These are phyloP conservation scores for Lysandra coridon DNA, from an alignment of 2,888 invertebrate genomes.

Conservation along the genomic window DNA sequence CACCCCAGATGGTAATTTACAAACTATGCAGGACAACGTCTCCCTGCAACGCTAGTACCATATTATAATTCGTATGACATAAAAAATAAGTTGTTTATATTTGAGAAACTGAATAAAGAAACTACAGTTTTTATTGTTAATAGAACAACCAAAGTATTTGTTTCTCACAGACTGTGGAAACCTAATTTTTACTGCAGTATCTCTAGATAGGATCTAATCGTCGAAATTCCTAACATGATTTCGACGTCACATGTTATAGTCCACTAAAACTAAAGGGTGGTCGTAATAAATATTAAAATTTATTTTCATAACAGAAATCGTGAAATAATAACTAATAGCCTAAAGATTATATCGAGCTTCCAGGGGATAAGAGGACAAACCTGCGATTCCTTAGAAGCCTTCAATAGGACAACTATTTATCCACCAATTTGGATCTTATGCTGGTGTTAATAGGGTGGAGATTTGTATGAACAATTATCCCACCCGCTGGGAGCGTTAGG, in stretches of 20 bases:
- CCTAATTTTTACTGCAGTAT: neutral
- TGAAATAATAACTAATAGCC: constrained; percentile 46
- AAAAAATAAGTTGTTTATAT: too few species aligned
- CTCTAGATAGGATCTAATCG: neutral
- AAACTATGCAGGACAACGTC: too few species aligned
- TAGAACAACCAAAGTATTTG: neutral
- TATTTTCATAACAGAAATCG: constrained; percentile 37
- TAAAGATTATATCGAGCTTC: constrained; percentile 63
- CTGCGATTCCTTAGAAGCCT: constrained; percentile 67
- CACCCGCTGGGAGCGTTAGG: constrained; percentile 76
- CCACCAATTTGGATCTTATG: constrained; percentile 50
- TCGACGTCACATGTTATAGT: neutral
- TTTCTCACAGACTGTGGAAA: neutral
- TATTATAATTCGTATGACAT: too few species aligned
- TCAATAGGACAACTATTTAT: constrained; percentile 49
- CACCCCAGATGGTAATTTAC: too few species aligned
- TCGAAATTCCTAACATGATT: neutral
- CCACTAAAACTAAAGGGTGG: constrained; percentile 21
- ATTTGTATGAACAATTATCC: constrained; percentile 45
- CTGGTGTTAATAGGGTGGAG: constrained; percentile 44
- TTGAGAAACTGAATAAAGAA: too few species aligned
- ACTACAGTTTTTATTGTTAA: neutral
- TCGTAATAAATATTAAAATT: constrained; percentile 28
- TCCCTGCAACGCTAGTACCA: too few species aligned
- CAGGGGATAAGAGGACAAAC: constrained; percentile 60